Base-by-base conservation (phyloP, 2,797 vertebrate genomes). In the Arremon aurantiirostris region DNA sequence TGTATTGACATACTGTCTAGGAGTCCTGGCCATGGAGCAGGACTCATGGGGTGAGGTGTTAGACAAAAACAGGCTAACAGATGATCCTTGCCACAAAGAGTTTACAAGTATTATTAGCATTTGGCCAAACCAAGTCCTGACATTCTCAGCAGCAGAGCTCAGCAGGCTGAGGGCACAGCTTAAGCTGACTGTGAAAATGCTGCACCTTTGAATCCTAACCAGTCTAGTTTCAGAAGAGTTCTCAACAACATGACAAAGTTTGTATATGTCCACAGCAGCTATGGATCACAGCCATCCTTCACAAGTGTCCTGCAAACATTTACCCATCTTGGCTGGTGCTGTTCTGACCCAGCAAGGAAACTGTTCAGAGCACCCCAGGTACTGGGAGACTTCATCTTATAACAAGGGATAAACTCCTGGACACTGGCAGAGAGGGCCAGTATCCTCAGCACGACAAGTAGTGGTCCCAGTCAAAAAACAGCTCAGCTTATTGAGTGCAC, bases 1-100 rank as follows among this genome's bases (percentile, higher is more conserved):
- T 93, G 75, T 93, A 92, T 92, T 95, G 93, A 82, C 92, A 92
- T 84, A 94, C 83, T 89, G 78, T 94, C 92, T 84, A 86, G 86
- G 86, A 96, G 94, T 71, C 71, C 90, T 95, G 94, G 94, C 94
- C 55, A 42, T 2, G 0, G 89, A 90, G 47, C 86, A 89, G 92
- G 52, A 89, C 75, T 60, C 92, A 94, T 57, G 78, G 92, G 75
- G 86, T 93, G 94, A 95, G 81, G 90, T 82, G 91, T 90, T 92
- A 94, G 93, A 95, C 93, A 93, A 94, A 97, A 94, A 89, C 92
- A 95, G 94, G 94, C 90, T n/a, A 87, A 82, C 92, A 95, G 88
- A 87, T 82, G 94, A 96, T 89, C 71, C 53, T 82, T 84, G 44
- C 92, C 75, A 92, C 90, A 92, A 47, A 96, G 75, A 92, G 75